phyloP scores from a whole-genome alignment of 2,113 vertebrate species.

The Octodon degus region DNA sequence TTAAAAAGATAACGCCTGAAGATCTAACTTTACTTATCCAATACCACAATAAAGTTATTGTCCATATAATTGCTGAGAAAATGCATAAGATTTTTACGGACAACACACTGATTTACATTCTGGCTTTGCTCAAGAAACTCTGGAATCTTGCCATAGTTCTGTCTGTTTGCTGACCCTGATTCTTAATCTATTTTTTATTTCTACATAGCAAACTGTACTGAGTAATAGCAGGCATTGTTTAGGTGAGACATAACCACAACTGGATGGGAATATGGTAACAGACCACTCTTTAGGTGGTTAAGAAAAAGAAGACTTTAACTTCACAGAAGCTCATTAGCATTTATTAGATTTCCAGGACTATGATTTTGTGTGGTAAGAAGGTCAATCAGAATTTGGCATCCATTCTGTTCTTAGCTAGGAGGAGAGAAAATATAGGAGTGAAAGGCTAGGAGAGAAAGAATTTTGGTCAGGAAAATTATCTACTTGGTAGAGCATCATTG shows the following conservation, averaged over 20 bases:
- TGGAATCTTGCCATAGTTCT: background rate
- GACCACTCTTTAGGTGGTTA: background rate
- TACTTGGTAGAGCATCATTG: background rate
- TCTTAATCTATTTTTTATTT: conserved; percentile 32
- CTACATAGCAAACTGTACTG: background rate
- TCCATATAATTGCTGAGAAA: background rate
- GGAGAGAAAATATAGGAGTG: conserved; percentile 36
- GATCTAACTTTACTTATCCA: background rate
- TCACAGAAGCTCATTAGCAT: conserved; percentile 30
- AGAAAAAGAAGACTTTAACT: conserved; percentile 29
- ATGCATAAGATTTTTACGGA: background rate
- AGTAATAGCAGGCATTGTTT: conserved; percentile 33
- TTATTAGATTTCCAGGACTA: background rate
- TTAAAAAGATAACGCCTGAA: background rate
- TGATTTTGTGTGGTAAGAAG: background rate
- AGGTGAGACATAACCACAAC: background rate
- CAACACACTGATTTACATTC: background rate
- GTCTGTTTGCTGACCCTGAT: background rate
- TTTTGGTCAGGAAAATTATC: conserved; percentile 45
- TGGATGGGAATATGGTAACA: background rate
- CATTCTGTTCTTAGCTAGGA: background rate
- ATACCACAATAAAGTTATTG: background rate
- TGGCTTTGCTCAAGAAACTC: background rate
- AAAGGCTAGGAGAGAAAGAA: conserved; percentile 34
- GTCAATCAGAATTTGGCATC: background rate